phyloP scores from a whole-genome alignment of 2,797 vertebrate genomes.

The Poeciliopsis paucimaculata region DNA sequence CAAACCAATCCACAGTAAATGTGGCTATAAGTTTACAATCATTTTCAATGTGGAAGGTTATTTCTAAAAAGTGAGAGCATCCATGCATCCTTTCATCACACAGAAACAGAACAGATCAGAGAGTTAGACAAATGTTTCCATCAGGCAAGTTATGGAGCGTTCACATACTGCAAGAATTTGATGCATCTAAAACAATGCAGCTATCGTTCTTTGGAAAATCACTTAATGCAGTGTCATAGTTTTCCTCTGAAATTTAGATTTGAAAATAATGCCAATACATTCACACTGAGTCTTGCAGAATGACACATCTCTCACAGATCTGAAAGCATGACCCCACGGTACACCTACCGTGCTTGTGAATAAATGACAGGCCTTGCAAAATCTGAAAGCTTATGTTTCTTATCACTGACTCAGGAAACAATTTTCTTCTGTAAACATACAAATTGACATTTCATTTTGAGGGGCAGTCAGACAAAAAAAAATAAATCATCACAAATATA shows the following conservation, averaged over 20 bases:
- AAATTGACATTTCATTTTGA: constrained; percentile 68
- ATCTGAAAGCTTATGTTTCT: constrained; percentile 99
- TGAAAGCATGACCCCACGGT: constrained; percentile 17
- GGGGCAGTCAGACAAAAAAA: constrained; percentile 19
- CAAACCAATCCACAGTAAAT: not conserved
- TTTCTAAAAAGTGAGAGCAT: constrained; percentile 10
- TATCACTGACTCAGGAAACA: constrained; percentile 97
- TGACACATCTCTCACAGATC: constrained; percentile 34
- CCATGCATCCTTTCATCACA: constrained; percentile 58
- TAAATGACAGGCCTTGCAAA: constrained; percentile 97
- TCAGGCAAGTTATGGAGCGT: constrained; percentile 15
- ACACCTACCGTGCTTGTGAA: constrained; percentile 98
- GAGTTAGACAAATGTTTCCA: constrained; percentile 16
- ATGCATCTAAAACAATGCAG: constrained; percentile 10
- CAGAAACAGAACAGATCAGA: constrained; percentile 31
- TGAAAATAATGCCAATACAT: not conserved
- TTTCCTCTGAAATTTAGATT: constrained; percentile 3
- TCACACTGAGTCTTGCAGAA: constrained; percentile 62
- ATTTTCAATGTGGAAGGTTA: not conserved
- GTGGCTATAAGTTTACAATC: not conserved
- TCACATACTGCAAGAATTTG: constrained; percentile 64
- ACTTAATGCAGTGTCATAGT: not conserved
- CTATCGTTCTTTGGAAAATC: not conserved
- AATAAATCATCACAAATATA: not conserved
- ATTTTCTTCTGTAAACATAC: constrained; percentile 92